Base-by-base conservation (phyloP, 2,888 invertebrate species). In the Brenthis ino region DNA sequence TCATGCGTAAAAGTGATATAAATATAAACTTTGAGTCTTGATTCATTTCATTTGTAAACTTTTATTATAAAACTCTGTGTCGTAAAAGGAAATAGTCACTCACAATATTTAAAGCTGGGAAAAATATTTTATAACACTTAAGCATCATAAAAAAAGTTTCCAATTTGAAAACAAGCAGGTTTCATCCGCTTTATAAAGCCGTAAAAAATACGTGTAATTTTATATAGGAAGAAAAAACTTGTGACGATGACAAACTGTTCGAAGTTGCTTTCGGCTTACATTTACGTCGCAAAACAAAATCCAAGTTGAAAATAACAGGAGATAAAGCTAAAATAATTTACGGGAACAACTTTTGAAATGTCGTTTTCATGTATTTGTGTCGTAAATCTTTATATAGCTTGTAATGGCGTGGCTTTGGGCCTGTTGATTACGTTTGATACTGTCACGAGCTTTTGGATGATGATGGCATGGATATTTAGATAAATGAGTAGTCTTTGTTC, bases 381-480 rank as follows among this genome's bases (percentile, higher is more conserved):
- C 83, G 80, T 88, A 87, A 87, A 87, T 88, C 85, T 84, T 77
- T 83, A 83, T 85, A 83, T 79, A 77, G 73, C 70, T 67, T 73
- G 75, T 82, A 84, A 79, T 83, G 82, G 83, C 83, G 55, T 75
- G 79, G 78, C 77, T 84, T 80, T 78, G 77, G 76, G 83, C 77
- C 78, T 77, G 81, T 77, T 80, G 78, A 80, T 82, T 80, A 79
- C 76, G 70, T 67, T 68, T 70, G 70, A 55, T 28, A 53, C 48
- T 51, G 53, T 16, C 53, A 50, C 47, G 64, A 64, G 61, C 58
- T 64, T 37, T 55, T 13, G 50, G 55, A 66, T 51, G 16, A 28
- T 43, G 37, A 43, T n/a, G 64, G 20, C 61, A n/a, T 24, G 55
- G 61, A 56, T 14, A 16, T 20, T 20, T 53, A 43, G 37, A 2